phyloP scores from a whole-genome alignment of 2,113 vertebrate genomes.

The Thamnophis sirtalis region DNA sequence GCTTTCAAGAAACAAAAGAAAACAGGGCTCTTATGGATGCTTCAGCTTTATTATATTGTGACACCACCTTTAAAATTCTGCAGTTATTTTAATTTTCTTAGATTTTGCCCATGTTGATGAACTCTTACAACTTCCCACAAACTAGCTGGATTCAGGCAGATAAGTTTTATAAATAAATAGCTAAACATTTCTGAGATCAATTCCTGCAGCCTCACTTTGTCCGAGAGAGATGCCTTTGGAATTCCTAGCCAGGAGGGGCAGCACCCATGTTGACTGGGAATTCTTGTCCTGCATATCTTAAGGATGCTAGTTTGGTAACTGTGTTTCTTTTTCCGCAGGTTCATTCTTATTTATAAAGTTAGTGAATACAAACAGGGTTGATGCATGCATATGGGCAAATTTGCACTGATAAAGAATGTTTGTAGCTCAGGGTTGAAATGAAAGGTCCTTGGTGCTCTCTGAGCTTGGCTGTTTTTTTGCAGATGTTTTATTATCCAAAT shows the following conservation, averaged over 20 bases:
- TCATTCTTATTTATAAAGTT: not conserved
- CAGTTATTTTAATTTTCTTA: not conserved
- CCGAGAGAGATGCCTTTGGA: not conserved
- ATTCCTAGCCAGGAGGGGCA: not conserved
- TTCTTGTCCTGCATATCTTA: not conserved
- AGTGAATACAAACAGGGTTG: not conserved
- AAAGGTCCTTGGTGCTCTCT: too few relatives aligned
- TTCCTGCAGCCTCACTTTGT: not conserved
- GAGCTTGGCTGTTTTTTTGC: too few relatives aligned
- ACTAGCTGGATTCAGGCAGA: not conserved
- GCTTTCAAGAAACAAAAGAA: not conserved
- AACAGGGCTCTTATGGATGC: not conserved
- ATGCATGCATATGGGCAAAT: not conserved
- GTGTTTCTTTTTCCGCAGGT: not conserved
- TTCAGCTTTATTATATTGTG: not conserved
- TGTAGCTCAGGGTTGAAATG: too few relatives aligned
- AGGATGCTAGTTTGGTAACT: not conserved
- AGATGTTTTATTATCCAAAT: too few relatives aligned
- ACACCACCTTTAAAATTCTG: not conserved
- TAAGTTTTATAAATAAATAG: not conserved
- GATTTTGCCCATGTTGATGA: not conserved
- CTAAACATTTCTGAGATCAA: not conserved
- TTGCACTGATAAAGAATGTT: too few relatives aligned
- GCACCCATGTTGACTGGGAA: not conserved
- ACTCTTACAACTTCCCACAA: not conserved